Evolutionary conservation across 2,113 vertebrate genomes (phyloP).

Genomic region (Lophochroa leadbeateri): DNA sequence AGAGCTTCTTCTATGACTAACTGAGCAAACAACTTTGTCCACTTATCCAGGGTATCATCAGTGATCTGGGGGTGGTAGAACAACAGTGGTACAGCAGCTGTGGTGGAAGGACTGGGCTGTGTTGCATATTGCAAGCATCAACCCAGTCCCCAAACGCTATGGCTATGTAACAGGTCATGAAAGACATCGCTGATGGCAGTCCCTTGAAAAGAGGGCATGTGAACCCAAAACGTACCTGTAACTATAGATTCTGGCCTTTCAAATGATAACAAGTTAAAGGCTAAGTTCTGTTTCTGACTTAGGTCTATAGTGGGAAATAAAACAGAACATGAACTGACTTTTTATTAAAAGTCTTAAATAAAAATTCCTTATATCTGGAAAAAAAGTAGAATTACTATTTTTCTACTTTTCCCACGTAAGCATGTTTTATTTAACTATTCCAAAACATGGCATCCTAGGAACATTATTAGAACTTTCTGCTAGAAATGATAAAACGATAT

Average conservation of each 20-base stretch:
- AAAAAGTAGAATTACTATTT: not conserved
- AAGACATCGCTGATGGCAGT: not conserved
- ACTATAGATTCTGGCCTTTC: not conserved
- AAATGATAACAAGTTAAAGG: not conserved
- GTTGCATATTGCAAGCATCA: accelerated
- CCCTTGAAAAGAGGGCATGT: not conserved
- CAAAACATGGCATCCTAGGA: not conserved
- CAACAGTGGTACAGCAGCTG: accelerated
- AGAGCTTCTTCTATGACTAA: not conserved
- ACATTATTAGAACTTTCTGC: not conserved
- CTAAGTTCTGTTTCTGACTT: not conserved
- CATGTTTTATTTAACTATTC: not conserved
- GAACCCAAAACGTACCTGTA: not conserved
- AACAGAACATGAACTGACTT: not conserved
- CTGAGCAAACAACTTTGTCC: not conserved
- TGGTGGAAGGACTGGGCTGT: not conserved
- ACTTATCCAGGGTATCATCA: not conserved
- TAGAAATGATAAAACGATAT: not conserved
- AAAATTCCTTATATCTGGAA: not conserved
- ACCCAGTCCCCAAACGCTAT: not conserved
- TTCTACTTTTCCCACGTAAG: not conserved
- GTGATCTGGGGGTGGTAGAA: not conserved
- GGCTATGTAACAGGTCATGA: accelerated
- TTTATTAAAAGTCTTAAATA: not conserved
- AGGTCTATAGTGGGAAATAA: not conserved